Percentiles rank a stretch among this genome's conserved stretches.
Conservation (phyloP, 2,797 vertebrate species). For the Danionella dracula region DNA sequence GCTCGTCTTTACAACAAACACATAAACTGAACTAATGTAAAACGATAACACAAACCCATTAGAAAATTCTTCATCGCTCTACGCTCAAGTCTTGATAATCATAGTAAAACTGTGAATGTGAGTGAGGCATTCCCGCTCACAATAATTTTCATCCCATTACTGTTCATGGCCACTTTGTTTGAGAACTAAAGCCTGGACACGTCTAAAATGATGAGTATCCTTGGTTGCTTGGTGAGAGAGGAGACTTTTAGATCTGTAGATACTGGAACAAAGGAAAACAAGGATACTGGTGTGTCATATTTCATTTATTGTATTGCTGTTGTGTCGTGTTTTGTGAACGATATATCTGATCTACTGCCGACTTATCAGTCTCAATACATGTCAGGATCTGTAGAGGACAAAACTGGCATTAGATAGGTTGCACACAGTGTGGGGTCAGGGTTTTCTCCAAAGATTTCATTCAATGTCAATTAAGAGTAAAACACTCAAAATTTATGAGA, state of each 20-base stretch:
- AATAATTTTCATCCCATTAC: constrained; percentile 61
- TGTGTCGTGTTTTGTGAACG: neutral
- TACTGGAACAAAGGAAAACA: constrained; percentile 8
- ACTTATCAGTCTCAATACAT: neutral
- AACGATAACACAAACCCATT: constrained; percentile 37
- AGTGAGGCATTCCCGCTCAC: constrained; percentile 31
- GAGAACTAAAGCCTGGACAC: constrained; percentile 37
- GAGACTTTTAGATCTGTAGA: constrained; percentile 19
- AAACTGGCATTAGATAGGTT: neutral
- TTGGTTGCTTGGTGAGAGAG: constrained; percentile 4
- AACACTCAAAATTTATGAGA: neutral
- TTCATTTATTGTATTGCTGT: neutral
- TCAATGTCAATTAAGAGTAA: neutral
- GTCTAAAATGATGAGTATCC: constrained; percentile 34
- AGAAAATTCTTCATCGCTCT: constrained; percentile 26
- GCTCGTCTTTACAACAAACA: constrained; percentile 1
- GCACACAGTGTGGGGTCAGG: neutral
- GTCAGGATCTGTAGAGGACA: neutral
- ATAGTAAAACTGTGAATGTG: constrained; percentile 17
- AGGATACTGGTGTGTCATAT: neutral
- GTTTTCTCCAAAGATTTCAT: neutral
- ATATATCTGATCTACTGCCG: neutral
- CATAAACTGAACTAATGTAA: constrained; percentile 33
- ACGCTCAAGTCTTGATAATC: constrained; percentile 13
- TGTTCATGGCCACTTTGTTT: constrained; percentile 43